phyloP scores from a whole-genome alignment of 1,140 invertebrate species.

The Tetraneura akinire region DNA sequence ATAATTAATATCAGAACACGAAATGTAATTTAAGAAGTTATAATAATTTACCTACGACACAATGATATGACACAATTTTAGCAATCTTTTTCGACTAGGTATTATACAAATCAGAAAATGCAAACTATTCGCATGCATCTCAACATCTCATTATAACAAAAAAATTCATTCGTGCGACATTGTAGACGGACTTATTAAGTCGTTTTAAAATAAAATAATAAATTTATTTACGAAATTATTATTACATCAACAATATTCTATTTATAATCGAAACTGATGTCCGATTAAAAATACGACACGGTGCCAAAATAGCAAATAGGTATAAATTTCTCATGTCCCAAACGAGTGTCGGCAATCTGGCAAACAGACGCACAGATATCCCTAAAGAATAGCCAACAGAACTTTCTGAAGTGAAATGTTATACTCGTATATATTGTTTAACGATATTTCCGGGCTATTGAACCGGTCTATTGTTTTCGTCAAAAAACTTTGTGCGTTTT shows the following conservation, averaged over 20 bases:
- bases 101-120: too few relatives aligned
- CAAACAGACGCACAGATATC: background rate
- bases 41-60: too few relatives aligned
- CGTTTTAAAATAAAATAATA: too few relatives aligned
- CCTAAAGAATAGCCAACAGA: background rate
- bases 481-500: background rate
- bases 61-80: too few relatives aligned
- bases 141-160: too few relatives aligned
- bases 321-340: slow-evolving; percentile 7
- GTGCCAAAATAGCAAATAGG: slow-evolving; percentile 30
- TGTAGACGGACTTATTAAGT: too few relatives aligned
- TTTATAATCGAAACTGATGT: slow-evolving; percentile 7
- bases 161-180: too few relatives aligned
- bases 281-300: background rate
- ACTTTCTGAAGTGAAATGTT: background rate
- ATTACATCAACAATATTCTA: slow-evolving; percentile 22
- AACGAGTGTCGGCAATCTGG: background rate
- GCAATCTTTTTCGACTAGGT: too few relatives aligned
- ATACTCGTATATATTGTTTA: background rate
- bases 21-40: too few relatives aligned
- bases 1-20: too few relatives aligned
- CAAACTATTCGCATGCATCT: too few relatives aligned
- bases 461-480: slow-evolving; percentile 1
- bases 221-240: background rate
- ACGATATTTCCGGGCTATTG: background rate